Base-by-base conservation (phyloP, 2,797 vertebrate species). In the Enteromius radiatus region DNA sequence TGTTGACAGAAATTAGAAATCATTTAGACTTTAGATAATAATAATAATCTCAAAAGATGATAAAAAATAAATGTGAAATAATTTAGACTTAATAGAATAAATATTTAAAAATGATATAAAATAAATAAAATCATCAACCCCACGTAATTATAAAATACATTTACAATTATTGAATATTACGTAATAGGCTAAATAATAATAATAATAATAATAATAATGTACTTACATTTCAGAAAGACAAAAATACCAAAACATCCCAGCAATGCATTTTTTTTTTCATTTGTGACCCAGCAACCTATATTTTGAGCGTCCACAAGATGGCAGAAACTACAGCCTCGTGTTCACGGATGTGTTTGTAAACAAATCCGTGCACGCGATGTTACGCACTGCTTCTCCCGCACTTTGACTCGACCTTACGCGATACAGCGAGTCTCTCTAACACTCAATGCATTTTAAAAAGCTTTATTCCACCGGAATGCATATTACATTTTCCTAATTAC, bases 281-380 rank as follows among this genome's bases (percentile, higher is more conserved):
- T 28, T 1, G 14, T 89, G 87, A 90, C 89, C 86, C 38, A 85
- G 79, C 76, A 23, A 87, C 87, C 88, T 83, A 85, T 4, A 80
- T 85, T 54, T 2, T 0, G 3, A 2, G 1, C 11, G 17, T 21
- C 92, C 93, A 80, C 87, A 52, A 90, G 93, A 84, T 78, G 92
- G 93, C 89, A 74, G 80, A 76, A 45, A 59, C 61, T 63, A 26
- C 52, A 33, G 59, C 71, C 68, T 65, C 31, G 9, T 28, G 82
- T 77, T 86, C 90, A 84, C 90, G 84, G 88, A 87, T 84, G 21
- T 94, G 93, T 95, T 95, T 93, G 91, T 94, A 94, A 95, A 95
- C 94, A 95, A 92, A 94, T 91, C 92, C 88, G 87, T 87, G 85
- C 85, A 84, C 45, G 81, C 79, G 84, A 76, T 69, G 86, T 84